A percentile compares a stretch with the other conserved stretches of the same genome.
These are phyloP conservation scores for Parnassius apollo DNA, from an alignment of 2,888 invertebrate genomes.

Conservation along the genomic window DNA sequence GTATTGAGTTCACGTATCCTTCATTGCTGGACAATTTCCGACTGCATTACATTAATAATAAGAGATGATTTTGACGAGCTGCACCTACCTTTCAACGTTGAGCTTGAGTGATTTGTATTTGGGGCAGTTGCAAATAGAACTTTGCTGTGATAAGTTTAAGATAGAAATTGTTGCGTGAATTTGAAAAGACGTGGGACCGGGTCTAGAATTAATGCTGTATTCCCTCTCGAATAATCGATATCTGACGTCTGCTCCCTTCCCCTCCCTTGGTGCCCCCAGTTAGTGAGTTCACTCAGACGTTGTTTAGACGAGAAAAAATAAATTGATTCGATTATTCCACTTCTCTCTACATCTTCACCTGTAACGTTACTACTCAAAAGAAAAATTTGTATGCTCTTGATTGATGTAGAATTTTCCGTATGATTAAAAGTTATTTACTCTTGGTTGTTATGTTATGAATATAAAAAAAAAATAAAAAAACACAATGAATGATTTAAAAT, in stretches of 20 bases:
- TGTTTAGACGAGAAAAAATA: slow-evolving; percentile 38
- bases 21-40: slow-evolving; percentile 14
- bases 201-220: slow-evolving; percentile 60
- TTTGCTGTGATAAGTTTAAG: slow-evolving; percentile 43
- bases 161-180: slow-evolving; percentile 43
- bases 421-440: too few species aligned
- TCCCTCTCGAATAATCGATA: slow-evolving; percentile 80
- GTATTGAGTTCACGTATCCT: slow-evolving; percentile 39
- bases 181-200: slow-evolving; percentile 61
- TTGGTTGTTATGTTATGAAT: too few species aligned
- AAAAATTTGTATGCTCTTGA: slow-evolving; percentile 24
- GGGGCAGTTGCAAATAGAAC: slow-evolving; percentile 41
- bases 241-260: slow-evolving; percentile 73
- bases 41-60: slow-evolving; percentile 17
- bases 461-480: too few species aligned
- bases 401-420: slow-evolving; percentile 23
- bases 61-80: slow-evolving; percentile 20
- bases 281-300: slow-evolving; percentile 37
- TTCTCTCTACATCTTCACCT: slow-evolving; percentile 27
- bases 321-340: slow-evolving; percentile 39
- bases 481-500: too few species aligned
- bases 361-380: slow-evolving; percentile 23
- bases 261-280: slow-evolving; percentile 37
- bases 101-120: slow-evolving; percentile 60
- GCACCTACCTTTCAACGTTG: slow-evolving; percentile 38